Conservation (phyloP, 2,797 vertebrate genomes). For the Lagodon rhomboides region DNA sequence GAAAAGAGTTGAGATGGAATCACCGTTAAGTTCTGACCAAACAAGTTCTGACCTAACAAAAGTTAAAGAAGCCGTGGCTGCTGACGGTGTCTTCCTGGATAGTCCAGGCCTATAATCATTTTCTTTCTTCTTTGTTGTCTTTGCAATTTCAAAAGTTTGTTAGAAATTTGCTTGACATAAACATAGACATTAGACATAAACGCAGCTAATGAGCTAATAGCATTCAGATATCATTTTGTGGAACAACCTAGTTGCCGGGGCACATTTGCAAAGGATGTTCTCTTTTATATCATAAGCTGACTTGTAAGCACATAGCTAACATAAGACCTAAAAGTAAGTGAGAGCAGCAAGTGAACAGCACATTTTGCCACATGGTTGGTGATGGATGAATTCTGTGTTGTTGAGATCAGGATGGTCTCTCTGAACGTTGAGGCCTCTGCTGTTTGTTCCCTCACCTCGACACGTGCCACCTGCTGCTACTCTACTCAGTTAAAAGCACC, state of each 20-base stretch:
- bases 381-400: slow-evolving; percentile 26
- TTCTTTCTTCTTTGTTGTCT: too few relatives aligned
- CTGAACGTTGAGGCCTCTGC: slow-evolving; percentile 41
- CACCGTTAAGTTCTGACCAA: too few relatives aligned
- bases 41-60: too few relatives aligned
- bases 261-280: neutral
- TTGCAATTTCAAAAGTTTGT: too few relatives aligned
- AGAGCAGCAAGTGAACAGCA: slow-evolving; percentile 16
- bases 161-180: too few relatives aligned
- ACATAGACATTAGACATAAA: too few relatives aligned
- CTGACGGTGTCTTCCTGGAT: too few relatives aligned
- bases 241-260: neutral
- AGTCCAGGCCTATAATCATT: too few relatives aligned
- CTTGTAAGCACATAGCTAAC: slow-evolving; percentile 21
- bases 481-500: slow-evolving; percentile 70
- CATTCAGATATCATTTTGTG: neutral
- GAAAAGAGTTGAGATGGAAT: too few relatives aligned
- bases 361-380: slow-evolving; percentile 29
- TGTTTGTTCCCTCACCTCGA: slow-evolving; percentile 48
- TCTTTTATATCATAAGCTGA: neutral
- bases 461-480: slow-evolving; percentile 69
- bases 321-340: slow-evolving; percentile 32
- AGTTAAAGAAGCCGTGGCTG: too few relatives aligned
- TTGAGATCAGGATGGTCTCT: slow-evolving; percentile 38
- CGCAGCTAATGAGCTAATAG: neutral